Base-by-base conservation (phyloP, 2,797 vertebrate genomes). In the Dendrocincla tyrannina region DNA sequence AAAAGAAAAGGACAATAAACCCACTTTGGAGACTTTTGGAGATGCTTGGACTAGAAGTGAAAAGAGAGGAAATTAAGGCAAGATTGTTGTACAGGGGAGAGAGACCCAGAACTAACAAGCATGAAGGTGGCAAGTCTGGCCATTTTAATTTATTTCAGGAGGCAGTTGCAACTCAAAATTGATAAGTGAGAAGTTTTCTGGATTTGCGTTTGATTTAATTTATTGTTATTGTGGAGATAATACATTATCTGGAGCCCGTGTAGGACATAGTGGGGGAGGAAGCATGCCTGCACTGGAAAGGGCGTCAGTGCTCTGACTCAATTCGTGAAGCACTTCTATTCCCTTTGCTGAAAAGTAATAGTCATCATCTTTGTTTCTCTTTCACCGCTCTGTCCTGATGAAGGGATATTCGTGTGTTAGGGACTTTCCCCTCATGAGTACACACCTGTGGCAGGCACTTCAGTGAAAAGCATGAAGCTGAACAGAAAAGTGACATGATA, bases 251-350 rank as follows among this genome's bases (percentile, higher is more conserved):
- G 30, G 33, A 74, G 37, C 68, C 33, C 60, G 39, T 5, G 16
- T 75, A 83, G 82, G 84, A 89, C 32, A 49, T 16, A 1, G 30
- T 35, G 53, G 60, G 19, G 64, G 76, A 77, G 60, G 68, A 37
- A 83, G 52, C 41, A 20, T 24, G 39, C 64, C 30, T 25, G 47
- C 52, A 9, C 5, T 59, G 66, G 60, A 78, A 93, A 93, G 53
- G 30, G 53, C 92, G 59, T 92, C 56, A 64, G 62, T 66, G 46
- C 33, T 91, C 72, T 96, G 91, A 92, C 53, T 96, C 91, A 91
- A 7, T 25, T 86, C 2, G 0, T 22, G 15, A 82, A 95, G 60
- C 5, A 25, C 88, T 95, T 94, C 75, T n/a, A 52, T 92, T 94
- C 2, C 1, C 53, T 85, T 68, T 74, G 42, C 60, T 89, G 64